A percentile compares a stretch with the other conserved stretches of the same genome.
phyloP scores from a whole-genome alignment of 1,140 invertebrate species.

The Papilio polytes region DNA sequence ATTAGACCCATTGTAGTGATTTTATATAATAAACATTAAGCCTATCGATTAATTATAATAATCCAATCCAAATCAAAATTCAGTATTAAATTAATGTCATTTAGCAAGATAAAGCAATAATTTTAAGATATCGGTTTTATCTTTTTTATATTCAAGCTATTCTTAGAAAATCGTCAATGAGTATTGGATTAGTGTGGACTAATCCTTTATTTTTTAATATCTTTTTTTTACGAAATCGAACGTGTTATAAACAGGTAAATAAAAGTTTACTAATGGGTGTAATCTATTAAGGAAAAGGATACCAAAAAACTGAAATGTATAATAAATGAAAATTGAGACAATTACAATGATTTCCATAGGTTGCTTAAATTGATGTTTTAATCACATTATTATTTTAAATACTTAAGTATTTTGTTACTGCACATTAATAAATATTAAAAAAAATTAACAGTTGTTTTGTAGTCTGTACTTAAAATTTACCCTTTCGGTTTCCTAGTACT shows the following conservation, averaged over 20 bases:
- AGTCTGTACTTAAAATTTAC: no score
- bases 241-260: no score
- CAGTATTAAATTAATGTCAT: not conserved
- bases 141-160: not conserved
- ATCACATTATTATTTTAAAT: not conserved
- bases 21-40: not conserved
- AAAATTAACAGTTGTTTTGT: no score
- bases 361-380: not conserved
- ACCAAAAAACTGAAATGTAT: not conserved
- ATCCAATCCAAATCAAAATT: constrained; percentile 1
- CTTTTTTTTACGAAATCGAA: no score
- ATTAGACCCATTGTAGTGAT: no score
- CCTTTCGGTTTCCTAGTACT: no score
- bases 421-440: no score
- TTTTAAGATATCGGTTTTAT: not conserved
- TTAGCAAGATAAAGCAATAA: not conserved
- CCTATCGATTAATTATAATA: not conserved
- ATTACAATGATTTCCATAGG: not conserved
- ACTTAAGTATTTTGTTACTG: no score
- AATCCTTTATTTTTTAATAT: not conserved
- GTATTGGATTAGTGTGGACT: not conserved
- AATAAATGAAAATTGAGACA: not conserved
- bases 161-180: not conserved
- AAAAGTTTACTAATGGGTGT: not conserved
- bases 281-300: not conserved